Evolutionary conservation across 2,797 vertebrate genomes (phyloP), one percentile per base, ranked within the genome.

Genomic region (Micrastur ruficollis): DNA sequence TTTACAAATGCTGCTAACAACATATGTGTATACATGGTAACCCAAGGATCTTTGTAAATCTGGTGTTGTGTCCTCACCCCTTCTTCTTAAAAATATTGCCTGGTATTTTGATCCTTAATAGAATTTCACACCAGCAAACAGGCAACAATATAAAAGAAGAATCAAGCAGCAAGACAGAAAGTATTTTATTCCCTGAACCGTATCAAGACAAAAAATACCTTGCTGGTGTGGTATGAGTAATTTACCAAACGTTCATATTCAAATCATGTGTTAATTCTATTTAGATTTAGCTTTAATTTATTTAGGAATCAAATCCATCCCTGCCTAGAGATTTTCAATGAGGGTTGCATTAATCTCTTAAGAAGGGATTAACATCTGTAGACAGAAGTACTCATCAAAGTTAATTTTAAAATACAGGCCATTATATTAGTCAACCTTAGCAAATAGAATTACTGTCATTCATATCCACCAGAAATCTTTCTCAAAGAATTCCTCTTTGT

Each of bases 321-420:
- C 53, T 91, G 25, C 26, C 58, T 50, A 91, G 63, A 97, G 89
- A 86, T 81, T 97, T 95, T 95, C 86, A 89, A 11, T 82, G 34
- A 66, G 52, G 58, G 4, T 80, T 95, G n/a, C 82, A 85, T 95
- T 96, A 97, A 93, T 96, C 78, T 97, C 83, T 97, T 97, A 96
- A 95, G 23, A 93, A 89, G 63, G 16, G 78, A 96, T 98, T 97
- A 97, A 90, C 62, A 97, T 36, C 53, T 90, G 92, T 84, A 92
- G 90, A 97, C 81, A 93, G 84, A 98, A 89, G 52, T 81, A 96
- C 56, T 98, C 90, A 97, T 93, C 75, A 95, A 82, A 88, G 32
- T 67, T 95, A 94, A 90, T 95, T 97, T 93, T 95, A 80, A 96
- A 96, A 93, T 65, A 59, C 31, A 89, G 40, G 40, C 25, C 82